Evolutionary conservation across 1,140 invertebrate genomes (phyloP).

Genomic region (Lordiphosa clarofinis): DNA sequence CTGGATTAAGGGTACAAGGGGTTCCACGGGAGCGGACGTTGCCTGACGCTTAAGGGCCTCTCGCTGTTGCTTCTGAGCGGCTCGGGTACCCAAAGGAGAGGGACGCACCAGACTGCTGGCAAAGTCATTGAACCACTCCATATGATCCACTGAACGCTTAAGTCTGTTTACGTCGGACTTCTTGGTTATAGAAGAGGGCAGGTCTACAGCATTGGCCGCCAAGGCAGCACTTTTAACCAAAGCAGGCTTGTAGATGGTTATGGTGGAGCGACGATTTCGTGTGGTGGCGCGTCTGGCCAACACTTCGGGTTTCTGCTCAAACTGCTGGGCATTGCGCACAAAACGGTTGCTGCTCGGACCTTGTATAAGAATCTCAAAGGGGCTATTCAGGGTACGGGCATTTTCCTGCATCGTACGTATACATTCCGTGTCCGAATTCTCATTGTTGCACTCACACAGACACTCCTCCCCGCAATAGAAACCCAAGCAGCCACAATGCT

Average conservation of each 20-base stretch:
- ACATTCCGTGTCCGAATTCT: slow-evolving; percentile 68
- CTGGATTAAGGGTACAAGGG: slow-evolving; percentile 2
- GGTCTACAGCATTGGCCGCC: slow-evolving; percentile 28
- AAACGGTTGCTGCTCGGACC: slow-evolving; percentile 70
- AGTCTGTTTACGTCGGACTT: slow-evolving; percentile 26
- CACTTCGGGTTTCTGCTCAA: slow-evolving; percentile 52
- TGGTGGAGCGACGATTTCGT: slow-evolving; percentile 59
- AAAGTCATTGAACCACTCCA: slow-evolving; percentile 75
- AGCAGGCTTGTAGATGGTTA: slow-evolving; percentile 62
- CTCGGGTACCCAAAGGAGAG: slow-evolving; percentile 49
- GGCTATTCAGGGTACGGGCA: slow-evolving; percentile 46
- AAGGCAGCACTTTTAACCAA: slow-evolving; percentile 1
- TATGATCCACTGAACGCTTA: slow-evolving; percentile 57
- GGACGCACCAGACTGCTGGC: slow-evolving; percentile 58
- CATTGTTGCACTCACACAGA: slow-evolving; percentile 76
- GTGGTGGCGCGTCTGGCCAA: slow-evolving; percentile 14
- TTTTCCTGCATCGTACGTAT: slow-evolving; percentile 67
- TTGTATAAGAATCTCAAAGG: slow-evolving; percentile 74
- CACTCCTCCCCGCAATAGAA: slow-evolving; percentile 79
- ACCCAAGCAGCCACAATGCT: slow-evolving; percentile 70
- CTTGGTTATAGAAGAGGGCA: slow-evolving; percentile 7
- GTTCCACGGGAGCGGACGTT: slow-evolving; percentile 8
- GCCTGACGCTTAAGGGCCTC: slow-evolving; percentile 27
- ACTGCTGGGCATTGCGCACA: slow-evolving; percentile 67
- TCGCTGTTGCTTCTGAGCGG: slow-evolving; percentile 18